phyloP scores from a whole-genome alignment of 2,113 vertebrate genomes.

The Odobenus rosmarus region DNA sequence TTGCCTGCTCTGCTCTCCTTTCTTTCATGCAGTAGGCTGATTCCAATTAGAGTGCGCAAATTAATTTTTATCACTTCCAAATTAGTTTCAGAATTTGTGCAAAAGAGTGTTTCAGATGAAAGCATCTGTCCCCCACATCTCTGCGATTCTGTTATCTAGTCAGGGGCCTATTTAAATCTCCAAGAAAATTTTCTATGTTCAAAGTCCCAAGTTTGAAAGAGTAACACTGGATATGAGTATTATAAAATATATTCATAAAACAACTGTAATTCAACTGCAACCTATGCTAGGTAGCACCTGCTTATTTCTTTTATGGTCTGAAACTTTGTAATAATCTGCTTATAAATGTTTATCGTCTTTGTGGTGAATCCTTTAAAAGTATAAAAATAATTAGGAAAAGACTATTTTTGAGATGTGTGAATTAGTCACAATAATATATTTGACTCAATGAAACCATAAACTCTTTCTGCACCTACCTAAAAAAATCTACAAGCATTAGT shows the following conservation, averaged over 20 bases:
- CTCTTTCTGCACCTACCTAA: not conserved
- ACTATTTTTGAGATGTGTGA: conserved; percentile 27
- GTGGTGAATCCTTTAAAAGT: conserved; percentile 38
- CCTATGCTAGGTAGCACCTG: conserved; percentile 15
- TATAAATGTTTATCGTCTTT: conserved; percentile 63
- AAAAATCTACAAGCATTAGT: not conserved
- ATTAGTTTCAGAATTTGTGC: conserved; percentile 89
- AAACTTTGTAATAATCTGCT: conserved; percentile 69
- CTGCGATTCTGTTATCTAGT: conserved; percentile 79
- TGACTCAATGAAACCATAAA: not conserved
- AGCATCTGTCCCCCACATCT: conserved; percentile 84
- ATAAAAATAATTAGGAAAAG: conserved; percentile 13
- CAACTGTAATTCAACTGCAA: conserved; percentile 64
- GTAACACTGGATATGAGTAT: conserved; percentile 60
- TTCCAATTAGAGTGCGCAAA: conserved; percentile 95
- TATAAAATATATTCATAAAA: conserved; percentile 73
- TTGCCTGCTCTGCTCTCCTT: conserved; percentile 81
- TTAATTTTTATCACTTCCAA: conserved; percentile 92
- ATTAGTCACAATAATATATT: not conserved
- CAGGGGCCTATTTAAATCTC: conserved; percentile 70
- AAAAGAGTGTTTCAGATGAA: conserved; percentile 85
- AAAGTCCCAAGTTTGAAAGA: conserved; percentile 74
- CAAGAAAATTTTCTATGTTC: conserved; percentile 70
- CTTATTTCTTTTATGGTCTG: conserved; percentile 58
- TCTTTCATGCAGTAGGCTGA: conserved; percentile 83